These are phyloP conservation scores for Brachypodius melanocephalos DNA, from an alignment of 2,113 vertebrate genomes.

Conservation along the genomic window DNA sequence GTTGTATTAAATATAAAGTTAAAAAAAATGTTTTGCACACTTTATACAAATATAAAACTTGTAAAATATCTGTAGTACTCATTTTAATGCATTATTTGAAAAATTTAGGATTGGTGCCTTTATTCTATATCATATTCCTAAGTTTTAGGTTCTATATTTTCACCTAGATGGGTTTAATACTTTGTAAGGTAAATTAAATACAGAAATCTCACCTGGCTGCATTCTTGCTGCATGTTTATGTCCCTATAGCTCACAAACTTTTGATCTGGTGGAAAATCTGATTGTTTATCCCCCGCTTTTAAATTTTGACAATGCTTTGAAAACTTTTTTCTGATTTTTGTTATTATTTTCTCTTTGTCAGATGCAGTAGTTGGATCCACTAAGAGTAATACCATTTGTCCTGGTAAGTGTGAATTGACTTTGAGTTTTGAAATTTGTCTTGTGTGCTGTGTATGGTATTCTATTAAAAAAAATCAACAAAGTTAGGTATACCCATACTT, in stretches of 20 bases:
- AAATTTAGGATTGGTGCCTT: not conserved
- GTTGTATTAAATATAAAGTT: not conserved
- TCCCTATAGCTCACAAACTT: not conserved
- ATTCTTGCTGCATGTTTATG: not conserved
- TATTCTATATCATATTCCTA: not conserved
- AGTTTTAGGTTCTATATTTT: not conserved
- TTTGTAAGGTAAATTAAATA: not conserved
- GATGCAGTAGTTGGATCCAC: conserved; percentile 84
- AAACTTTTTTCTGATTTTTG: not conserved
- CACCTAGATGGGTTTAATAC: not conserved
- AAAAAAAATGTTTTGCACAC: not conserved
- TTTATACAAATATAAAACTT: not conserved
- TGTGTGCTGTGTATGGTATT: not conserved
- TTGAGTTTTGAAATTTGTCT: not conserved
- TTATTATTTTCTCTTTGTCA: conserved; percentile 56
- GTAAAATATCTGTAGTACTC: not conserved
- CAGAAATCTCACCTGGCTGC: not conserved
- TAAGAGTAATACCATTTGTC: conserved; percentile 89
- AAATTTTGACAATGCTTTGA: not conserved
- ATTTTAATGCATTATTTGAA: not conserved
- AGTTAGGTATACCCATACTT: not conserved
- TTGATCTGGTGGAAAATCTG: not conserved
- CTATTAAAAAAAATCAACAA: not conserved
- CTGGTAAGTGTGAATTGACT: conserved; percentile 76
- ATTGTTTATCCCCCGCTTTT: not conserved